Conservation (phyloP, 1,140 invertebrate species). For the Augochlora pura region DNA sequence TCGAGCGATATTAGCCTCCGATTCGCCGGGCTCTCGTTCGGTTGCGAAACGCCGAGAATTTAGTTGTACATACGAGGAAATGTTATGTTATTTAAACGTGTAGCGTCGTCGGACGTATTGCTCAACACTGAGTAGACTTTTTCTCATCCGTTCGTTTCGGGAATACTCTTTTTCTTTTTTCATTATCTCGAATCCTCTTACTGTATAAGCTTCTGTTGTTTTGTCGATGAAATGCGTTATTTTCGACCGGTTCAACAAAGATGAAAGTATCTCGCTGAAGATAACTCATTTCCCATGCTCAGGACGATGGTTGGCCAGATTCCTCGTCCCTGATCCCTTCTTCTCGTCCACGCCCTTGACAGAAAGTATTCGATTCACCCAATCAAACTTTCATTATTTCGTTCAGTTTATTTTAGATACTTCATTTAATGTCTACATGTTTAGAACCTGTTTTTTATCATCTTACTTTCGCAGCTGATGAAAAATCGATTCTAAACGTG, state of each 20-base stretch:
- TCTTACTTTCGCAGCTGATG: no score
- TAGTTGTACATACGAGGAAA: conserved; percentile 28
- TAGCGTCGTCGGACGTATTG: conserved; percentile 30
- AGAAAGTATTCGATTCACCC: no score
- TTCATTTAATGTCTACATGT: no score
- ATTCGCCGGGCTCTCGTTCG: background rate
- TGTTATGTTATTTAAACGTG: conserved; percentile 28
- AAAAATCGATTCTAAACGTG: no score
- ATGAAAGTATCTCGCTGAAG: no score
- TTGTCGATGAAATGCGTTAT: background rate
- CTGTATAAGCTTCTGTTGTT: background rate
- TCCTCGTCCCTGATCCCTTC: background rate
- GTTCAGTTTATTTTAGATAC: no score
- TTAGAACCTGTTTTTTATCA: no score
- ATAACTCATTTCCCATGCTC: conserved; percentile 8
- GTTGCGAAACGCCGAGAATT: conserved; percentile 1
- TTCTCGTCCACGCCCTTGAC: background rate
- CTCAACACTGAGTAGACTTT: conserved; percentile 29
- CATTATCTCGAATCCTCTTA: no score
- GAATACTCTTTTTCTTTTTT: background rate
- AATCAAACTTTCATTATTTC: no score
- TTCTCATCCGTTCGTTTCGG: background rate
- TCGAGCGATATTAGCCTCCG: background rate
- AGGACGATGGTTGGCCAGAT: conserved; percentile 10
- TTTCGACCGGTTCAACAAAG: background rate